These are phyloP conservation scores for Trilocha varians DNA, from an alignment of 2,888 invertebrate genomes.

Conservation along the genomic window DNA sequence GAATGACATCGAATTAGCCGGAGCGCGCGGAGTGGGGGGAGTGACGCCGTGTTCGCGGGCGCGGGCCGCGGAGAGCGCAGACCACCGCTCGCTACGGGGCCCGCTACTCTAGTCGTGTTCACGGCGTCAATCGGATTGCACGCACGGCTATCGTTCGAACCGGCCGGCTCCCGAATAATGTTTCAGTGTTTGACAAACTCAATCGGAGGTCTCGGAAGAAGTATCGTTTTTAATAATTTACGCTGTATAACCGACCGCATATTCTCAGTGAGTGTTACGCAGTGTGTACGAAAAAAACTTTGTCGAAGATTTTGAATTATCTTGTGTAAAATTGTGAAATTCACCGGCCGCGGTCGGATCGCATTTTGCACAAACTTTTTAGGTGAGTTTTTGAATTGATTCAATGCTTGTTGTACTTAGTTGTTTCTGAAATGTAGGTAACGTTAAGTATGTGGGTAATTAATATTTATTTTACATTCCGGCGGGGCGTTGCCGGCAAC, in stretches of 20 bases:
- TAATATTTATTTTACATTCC: constrained; percentile 16
- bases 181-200: constrained; percentile 72
- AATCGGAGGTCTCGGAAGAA: constrained; percentile 72
- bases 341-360: constrained; percentile 64
- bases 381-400: constrained; percentile 42
- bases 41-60: constrained; percentile 31
- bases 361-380: constrained; percentile 66
- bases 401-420: constrained; percentile 11
- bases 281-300: constrained; percentile 74
- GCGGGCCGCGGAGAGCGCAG: constrained; percentile 31
- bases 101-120: constrained; percentile 53
- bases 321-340: constrained; percentile 72
- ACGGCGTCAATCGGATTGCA: constrained; percentile 64
- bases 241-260: constrained; percentile 69
- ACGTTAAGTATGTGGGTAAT: constrained; percentile 22
- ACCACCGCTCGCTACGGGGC: constrained; percentile 32
- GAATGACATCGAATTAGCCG: constrained; percentile 54
- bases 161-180: constrained; percentile 73
- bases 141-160: constrained; percentile 65
- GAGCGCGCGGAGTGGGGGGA: constrained; percentile 19
- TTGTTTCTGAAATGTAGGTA: constrained; percentile 14
- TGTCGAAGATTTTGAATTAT: constrained; percentile 73
- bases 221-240: constrained; percentile 67
- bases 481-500: constrained; percentile 57
- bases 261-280: constrained; percentile 73